Conservation (phyloP, 2,797 vertebrate species). For the Malurus splendens region DNA sequence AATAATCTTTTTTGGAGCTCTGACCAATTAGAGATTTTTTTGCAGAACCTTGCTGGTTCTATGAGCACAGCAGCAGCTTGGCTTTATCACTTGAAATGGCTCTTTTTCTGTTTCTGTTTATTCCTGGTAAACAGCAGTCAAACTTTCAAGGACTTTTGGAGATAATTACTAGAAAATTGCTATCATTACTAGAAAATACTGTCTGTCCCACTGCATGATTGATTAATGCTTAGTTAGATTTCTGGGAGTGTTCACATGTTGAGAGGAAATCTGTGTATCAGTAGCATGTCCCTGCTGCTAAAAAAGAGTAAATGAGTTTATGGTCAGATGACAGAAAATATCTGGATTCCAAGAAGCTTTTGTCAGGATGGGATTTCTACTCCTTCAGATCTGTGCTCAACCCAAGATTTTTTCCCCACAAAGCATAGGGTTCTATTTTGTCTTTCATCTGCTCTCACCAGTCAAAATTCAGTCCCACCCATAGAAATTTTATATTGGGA, state of each 20-base stretch:
- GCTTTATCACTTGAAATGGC: background rate
- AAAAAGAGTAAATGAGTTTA: background rate
- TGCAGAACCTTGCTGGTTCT: background rate
- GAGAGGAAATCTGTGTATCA: background rate
- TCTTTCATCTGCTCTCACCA: background rate
- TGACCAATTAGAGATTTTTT: background rate
- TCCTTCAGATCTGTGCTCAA: background rate
- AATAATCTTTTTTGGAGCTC: background rate
- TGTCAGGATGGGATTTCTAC: background rate
- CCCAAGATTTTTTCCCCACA: background rate
- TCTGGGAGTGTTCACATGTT: background rate
- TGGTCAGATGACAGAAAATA: background rate
- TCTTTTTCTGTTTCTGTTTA: background rate
- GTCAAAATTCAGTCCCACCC: background rate
- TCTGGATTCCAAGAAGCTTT: background rate
- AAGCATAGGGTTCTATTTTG: background rate
- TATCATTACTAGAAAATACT: background rate
- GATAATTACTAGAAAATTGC: background rate
- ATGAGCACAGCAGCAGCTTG: background rate
- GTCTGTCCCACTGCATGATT: background rate
- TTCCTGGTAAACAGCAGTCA: background rate
- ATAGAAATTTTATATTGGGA: background rate
- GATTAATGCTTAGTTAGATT: background rate
- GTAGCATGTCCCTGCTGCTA: background rate
- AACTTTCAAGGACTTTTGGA: background rate